Evolutionary conservation across 2,888 invertebrate genomes (phyloP), one percentile per base, ranked within the genome.

Genomic region (Aelia acuminata): DNA sequence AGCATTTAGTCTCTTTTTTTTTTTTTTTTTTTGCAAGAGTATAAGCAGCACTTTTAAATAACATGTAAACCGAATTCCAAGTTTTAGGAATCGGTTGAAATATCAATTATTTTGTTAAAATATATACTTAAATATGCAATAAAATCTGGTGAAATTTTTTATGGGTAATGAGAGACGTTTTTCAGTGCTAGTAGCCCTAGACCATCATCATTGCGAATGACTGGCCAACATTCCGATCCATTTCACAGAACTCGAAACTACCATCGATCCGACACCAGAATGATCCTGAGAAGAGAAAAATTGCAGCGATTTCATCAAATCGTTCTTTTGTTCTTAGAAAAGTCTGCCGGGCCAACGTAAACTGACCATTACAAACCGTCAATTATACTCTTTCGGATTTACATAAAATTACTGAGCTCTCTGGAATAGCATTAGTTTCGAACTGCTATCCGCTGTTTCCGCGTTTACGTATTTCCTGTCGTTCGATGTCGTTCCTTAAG

Each of bases 361-460:
- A 80, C 80, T 80, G 39, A 43, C 80, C 43, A 80, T 43, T 47
- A 80, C 43, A 18, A 80, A 39, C 80, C 80, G 43, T 47, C 80
- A 39, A 80, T 80, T 80, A 80, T 47, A n/a, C 22, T 11, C 43
- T 47, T n/a, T 43, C 43, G 43, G n/a, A 80, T 80, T 80, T 80
- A 80, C 80, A 80, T 80, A n/a, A 80, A 80, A 80, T 80, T 80
- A 80, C 80, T 80, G 43, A 80, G 43, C 80, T 39, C 80, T 80
- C 13, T 47, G 39, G 80, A 80, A 80, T 80, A 47, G n/a, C 43
- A 80, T 39, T 80, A 39, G 80, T 47, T 80, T 47, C 31, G 63
- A 70, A 8, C 63, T 35, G 63, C 4, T 70, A 70, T 31, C 63
- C 63, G 35, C 31, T 70, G 35, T 70, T 70, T 70, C 63, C 63